These are phyloP conservation scores for Thumatha senex DNA, from an alignment of 2,888 invertebrate genomes.

Conservation along the genomic window DNA sequence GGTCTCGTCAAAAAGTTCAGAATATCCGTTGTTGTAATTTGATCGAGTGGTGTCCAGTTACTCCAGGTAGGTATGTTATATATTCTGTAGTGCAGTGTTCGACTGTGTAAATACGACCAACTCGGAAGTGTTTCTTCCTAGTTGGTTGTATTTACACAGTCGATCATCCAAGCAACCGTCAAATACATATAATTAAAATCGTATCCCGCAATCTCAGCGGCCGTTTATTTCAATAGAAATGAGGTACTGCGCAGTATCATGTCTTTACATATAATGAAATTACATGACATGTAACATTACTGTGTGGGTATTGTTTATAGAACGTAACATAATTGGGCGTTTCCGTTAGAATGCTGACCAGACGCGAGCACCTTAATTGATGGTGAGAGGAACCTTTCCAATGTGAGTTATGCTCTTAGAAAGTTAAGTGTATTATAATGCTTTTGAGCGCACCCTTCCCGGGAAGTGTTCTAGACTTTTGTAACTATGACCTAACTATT, in stretches of 20 bases:
- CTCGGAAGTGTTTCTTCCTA: no score
- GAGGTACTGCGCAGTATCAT: slow-evolving; percentile 11
- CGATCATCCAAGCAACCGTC: background rate
- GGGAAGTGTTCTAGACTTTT: background rate
- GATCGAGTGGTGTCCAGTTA: no score
- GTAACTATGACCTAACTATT: background rate
- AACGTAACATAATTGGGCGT: slow-evolving; percentile 22
- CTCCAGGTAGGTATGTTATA: no score
- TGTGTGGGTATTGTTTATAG: slow-evolving; percentile 21
- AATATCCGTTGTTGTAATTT: no score
- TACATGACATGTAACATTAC: slow-evolving; percentile 18
- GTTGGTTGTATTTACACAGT: background rate
- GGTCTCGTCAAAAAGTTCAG: no score
- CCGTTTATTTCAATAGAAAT: slow-evolving; percentile 10
- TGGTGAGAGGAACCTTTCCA: slow-evolving; percentile 16
- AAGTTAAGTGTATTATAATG: background rate
- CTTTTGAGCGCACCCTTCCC: background rate
- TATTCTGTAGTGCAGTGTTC: no score
- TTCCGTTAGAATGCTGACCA: slow-evolving; percentile 19
- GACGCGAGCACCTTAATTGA: background rate
- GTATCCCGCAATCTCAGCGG: background rate
- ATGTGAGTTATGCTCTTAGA: slow-evolving; percentile 7
- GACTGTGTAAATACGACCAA: no score
- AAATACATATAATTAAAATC: no score
- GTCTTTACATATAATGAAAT: slow-evolving; percentile 30